These are phyloP conservation scores for Pteronura brasiliensis DNA, from an alignment of 2,113 vertebrate species.

Conservation along the genomic window DNA sequence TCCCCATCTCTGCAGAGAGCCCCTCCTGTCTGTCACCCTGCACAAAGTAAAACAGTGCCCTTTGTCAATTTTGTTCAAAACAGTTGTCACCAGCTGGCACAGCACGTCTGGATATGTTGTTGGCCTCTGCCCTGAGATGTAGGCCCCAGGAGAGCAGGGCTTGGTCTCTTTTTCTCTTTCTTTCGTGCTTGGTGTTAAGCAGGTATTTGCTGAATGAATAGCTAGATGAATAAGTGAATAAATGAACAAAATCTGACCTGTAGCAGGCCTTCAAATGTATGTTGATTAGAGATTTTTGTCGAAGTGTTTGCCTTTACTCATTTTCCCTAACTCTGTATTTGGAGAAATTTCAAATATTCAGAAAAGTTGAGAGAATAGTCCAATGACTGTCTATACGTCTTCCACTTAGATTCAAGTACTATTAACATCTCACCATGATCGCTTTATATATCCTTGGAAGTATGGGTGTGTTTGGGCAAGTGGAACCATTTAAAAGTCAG, in stretches of 20 bases:
- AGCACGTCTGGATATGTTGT: not conserved
- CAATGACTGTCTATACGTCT: not conserved
- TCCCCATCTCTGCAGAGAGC: not conserved
- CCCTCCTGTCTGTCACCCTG: not conserved
- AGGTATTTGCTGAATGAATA: not conserved
- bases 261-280: not conserved
- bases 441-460: not conserved
- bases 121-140: not conserved
- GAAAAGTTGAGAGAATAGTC: not conserved
- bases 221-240: not conserved
- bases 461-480: not conserved
- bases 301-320: slow-evolving; percentile 36
- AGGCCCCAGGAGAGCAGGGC: not conserved
- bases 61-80: not conserved
- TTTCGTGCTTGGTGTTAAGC: not conserved
- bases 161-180: not conserved
- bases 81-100: not conserved
- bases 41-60: not conserved
- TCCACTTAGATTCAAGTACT: not conserved
- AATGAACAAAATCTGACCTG: not conserved
- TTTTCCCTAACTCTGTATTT: slow-evolving; percentile 40
- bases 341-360: not conserved
- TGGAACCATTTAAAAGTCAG: not conserved
- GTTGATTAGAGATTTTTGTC: slow-evolving; percentile 6
- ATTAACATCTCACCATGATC: not conserved